A percentile compares a stretch with the other conserved stretches of the same genome.
Evolutionary conservation across 2,888 invertebrate genomes (phyloP).

Genomic region (Apamea sordens): DNA sequence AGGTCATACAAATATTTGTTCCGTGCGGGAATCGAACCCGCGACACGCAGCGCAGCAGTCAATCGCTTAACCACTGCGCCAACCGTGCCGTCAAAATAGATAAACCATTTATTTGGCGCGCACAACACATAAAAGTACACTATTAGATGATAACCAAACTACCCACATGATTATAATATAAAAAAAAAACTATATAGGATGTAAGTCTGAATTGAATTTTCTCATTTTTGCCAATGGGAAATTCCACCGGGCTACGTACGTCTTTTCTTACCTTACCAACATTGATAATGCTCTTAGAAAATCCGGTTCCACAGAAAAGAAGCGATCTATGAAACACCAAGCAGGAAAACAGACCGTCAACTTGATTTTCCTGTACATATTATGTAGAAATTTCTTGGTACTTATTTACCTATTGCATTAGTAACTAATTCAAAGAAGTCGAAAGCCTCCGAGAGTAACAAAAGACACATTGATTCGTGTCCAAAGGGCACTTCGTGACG

Average conservation of each 20-base stretch:
- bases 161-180: too few relatives aligned
- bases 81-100: too few relatives aligned
- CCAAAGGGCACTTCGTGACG: slow-evolving; percentile 29
- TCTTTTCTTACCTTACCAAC: background rate
- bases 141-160: too few relatives aligned
- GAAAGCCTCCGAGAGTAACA: background rate
- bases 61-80: too few relatives aligned
- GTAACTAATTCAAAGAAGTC: slow-evolving; percentile 14
- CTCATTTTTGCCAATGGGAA: background rate
- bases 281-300: background rate
- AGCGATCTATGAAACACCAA: background rate
- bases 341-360: background rate
- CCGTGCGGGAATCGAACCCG: too few relatives aligned
- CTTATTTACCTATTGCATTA: slow-evolving; percentile 1
- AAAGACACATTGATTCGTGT: background rate
- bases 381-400: background rate
- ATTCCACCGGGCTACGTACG: background rate
- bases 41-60: too few relatives aligned
- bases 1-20: too few relatives aligned
- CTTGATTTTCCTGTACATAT: background rate
- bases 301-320: background rate
- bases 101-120: too few relatives aligned
- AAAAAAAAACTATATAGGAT: too few relatives aligned
- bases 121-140: too few relatives aligned
- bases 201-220: background rate